Base-by-base conservation (phyloP, 2,888 invertebrate genomes). In the Pharmacophagus antenor region DNA sequence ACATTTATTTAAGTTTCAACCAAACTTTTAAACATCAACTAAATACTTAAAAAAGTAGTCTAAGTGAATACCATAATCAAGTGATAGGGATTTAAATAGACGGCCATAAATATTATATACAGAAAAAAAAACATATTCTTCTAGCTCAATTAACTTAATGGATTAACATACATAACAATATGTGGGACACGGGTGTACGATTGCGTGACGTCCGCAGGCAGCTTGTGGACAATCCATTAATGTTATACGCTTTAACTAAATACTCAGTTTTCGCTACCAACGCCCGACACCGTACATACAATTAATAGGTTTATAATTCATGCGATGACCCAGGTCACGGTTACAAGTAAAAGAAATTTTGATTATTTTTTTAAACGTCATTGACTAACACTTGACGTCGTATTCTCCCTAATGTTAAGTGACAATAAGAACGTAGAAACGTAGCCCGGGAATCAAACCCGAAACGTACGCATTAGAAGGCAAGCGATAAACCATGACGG, bases 191-290 rank as follows among this genome's bases (percentile, higher is more conserved):
- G 63, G 68, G 68, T 63, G 71, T 69, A 66, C 63, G 57, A 71
- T 80, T 73, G 79, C 80, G 79, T 82, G 81, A 77, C 72, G 66
- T 71, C 72, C 70, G 72, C 71, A 64, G 70, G 68, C 70, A 73
- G 69, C 72, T 68, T 65, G 67, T 71, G 56, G 62, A 64, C 63
- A 68, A 68, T 67, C 70, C 63, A 70, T 71, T 70, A 69, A 59
- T 68, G 67, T 70, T 67, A 59, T 54, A 55, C 62, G 64, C 66
- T 70, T 67, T 65, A 66, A 63, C 60, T 20, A 56, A 56, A 37
- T 44, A 47, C 46, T 47, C 7, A 17, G 60, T 18, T 44, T 51
- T 21, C 41, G 22, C 31, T 49, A 47, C 12, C 12, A 50, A 55
- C 42, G 25, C 17, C n/a, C 20, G 60, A 41, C 52, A 52, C 37